phyloP scores from a whole-genome alignment of 2,888 invertebrate species.

The Yponomeuta malinellus region DNA sequence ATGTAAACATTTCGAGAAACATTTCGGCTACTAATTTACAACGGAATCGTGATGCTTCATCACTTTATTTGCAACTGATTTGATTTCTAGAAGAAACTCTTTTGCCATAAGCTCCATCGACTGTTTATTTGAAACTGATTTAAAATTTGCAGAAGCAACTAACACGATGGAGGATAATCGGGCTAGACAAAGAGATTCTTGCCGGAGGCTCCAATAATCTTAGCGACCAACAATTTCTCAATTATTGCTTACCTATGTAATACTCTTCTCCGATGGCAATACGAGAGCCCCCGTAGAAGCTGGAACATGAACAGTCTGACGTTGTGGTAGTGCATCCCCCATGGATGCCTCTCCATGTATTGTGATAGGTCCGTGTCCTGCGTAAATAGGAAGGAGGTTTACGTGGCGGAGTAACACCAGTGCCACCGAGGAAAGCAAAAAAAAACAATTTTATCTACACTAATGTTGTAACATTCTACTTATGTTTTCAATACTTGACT shows the following conservation, averaged over 20 bases:
- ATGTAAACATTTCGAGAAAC: too few species aligned
- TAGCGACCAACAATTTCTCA: neutral
- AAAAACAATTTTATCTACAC: too few species aligned
- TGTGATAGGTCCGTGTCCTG: conserved; percentile 99
- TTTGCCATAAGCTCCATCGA: too few species aligned
- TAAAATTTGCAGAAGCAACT: too few species aligned
- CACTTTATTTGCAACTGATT: too few species aligned
- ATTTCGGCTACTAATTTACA: too few species aligned
- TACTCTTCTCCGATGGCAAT: conserved; percentile 97
- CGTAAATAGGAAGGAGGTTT: conserved; percentile 24
- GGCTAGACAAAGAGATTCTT: neutral
- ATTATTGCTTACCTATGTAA: conserved; percentile 79
- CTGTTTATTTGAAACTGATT: too few species aligned
- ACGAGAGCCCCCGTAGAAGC: conserved; percentile 94
- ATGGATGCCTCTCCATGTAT: conserved; percentile 97
- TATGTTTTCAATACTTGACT: too few species aligned
- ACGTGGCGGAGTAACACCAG: neutral
- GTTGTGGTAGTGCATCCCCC: conserved; percentile 95
- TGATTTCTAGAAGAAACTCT: too few species aligned
- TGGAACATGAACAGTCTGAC: conserved; percentile 98
- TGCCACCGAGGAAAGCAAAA: too few species aligned
- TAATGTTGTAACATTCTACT: too few species aligned
- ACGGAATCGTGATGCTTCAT: too few species aligned
- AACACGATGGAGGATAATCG: neutral
- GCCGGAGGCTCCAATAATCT: neutral